Base-by-base conservation (phyloP, 2,797 vertebrate genomes). In the Phalloptychus januarius region DNA sequence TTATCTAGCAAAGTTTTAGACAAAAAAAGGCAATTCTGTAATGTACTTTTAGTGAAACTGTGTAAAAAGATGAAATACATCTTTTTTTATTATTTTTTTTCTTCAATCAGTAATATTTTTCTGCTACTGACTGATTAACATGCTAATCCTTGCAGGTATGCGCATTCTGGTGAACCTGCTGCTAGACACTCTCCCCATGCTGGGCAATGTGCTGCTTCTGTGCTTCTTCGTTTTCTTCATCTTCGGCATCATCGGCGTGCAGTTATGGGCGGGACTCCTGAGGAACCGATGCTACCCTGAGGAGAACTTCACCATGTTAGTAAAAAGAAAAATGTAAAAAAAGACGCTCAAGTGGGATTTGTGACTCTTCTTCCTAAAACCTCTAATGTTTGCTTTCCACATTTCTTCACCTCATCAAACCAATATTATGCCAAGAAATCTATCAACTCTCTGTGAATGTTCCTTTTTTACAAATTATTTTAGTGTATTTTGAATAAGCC, bases 181-280 rank as follows among this genome's bases (percentile, higher is more conserved):
- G 46, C 94, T 99, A 77, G 98, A 99, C 95, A 99, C 98, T 0
- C 94, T 99, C 58, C 98, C 98, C 90, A 99, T 99, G 98, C 94
- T 99, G 91, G 98, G 98, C 36, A 99, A 99, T 0, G 98, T 99
- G 78, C 96, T 99, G 15, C 97, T 99, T 80, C 97, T 99, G 79
- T 99, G 98, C 92, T 99, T 99, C 96, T 99, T 99, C 71, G 98
- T 99, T 93, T 99, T 99, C 96, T 99, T 99, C 93, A 99, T 99
- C 94, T 99, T 99, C 0, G 98, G 98, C 86, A 99, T 99, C 95
- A 98, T 99, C 0, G 98, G 98, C 0, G 98, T 99, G 85, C 98
- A 99, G 94, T 95, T 99, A 81, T 99, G 98, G 98, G 98, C 98
- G 0, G 98, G 98, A 75, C 95, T 99, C 8, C 96, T 99, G 87